Percentiles rank a stretch among this genome's conserved stretches.
These are phyloP conservation scores for Cryptocephalus primarius DNA, from an alignment of 2,888 invertebrate genomes.

Conservation along the genomic window DNA sequence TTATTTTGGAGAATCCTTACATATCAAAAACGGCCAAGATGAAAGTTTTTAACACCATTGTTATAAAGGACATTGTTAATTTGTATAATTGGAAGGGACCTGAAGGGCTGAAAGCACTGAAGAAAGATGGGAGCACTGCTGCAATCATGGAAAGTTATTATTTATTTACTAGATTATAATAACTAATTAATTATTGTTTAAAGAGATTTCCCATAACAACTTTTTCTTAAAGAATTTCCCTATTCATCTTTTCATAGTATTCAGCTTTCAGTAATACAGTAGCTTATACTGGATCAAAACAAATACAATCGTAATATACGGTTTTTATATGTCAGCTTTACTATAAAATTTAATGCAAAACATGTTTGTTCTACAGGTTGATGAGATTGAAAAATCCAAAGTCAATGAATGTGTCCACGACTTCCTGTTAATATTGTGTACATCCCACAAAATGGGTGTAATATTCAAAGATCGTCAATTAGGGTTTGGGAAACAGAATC, in stretches of 20 bases:
- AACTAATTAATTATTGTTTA: too few species aligned
- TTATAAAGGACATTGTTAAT: slow-evolving; percentile 54
- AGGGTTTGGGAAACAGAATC: slow-evolving; percentile 45
- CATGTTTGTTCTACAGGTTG: slow-evolving; percentile 18
- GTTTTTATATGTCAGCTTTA: too few species aligned
- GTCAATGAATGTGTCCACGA: slow-evolving; percentile 52
- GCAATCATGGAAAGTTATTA: slow-evolving; percentile 9
- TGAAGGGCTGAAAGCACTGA: slow-evolving; percentile 37
- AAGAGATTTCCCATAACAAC: too few species aligned
- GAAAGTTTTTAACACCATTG: slow-evolving; percentile 55
- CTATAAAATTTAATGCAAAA: too few species aligned
- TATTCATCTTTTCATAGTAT: too few species aligned
- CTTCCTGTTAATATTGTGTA: slow-evolving; percentile 62
- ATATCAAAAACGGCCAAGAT: slow-evolving; percentile 66
- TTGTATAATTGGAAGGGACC: slow-evolving; percentile 70
- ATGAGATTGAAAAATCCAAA: slow-evolving; percentile 37
- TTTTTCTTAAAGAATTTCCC: too few species aligned
- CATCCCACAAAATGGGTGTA: slow-evolving; percentile 66
- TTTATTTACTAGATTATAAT: too few species aligned
- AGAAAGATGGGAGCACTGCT: slow-evolving; percentile 31
- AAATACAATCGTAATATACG: too few species aligned
- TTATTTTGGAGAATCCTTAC: slow-evolving; percentile 51
- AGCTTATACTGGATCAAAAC: too few species aligned
- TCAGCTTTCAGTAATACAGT: too few species aligned
- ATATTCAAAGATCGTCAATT: slow-evolving; percentile 60